Conservation (phyloP, 2,113 vertebrate species). For the Saccopteryx leptura region DNA sequence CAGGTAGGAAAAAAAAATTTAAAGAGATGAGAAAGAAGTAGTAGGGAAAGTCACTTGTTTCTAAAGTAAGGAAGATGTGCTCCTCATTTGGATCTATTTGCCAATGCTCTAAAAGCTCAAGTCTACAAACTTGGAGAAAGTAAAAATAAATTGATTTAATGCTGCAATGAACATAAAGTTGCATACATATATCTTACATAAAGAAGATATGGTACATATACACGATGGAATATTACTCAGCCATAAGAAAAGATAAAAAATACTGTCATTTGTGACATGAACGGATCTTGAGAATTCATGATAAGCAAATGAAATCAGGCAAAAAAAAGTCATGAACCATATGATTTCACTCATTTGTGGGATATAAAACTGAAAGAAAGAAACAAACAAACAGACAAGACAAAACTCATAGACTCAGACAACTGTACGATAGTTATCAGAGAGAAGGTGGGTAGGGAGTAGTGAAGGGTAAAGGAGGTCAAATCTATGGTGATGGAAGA, state of each 20-base stretch:
- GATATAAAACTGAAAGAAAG: not conserved
- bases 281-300: not conserved
- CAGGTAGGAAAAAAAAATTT: not conserved
- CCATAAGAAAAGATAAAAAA: not conserved
- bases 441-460: not conserved
- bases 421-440: not conserved
- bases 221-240: not conserved
- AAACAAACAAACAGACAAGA: not conserved
- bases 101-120: not conserved
- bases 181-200: not conserved
- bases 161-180: not conserved
- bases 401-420: not conserved
- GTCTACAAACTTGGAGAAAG: not conserved
- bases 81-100: not conserved
- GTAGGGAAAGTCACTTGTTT: not conserved
- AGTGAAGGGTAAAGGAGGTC: not conserved
- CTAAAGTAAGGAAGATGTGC: rapidly evolving
- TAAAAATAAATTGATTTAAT: slow-evolving; percentile 12
- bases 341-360: not conserved
- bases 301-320: not conserved
- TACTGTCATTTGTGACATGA: not conserved
- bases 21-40: not conserved
- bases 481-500: not conserved
- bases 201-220: not conserved
- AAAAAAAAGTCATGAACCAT: not conserved